Base-by-base conservation (phyloP, 2,113 vertebrate species). In the Parus major region DNA sequence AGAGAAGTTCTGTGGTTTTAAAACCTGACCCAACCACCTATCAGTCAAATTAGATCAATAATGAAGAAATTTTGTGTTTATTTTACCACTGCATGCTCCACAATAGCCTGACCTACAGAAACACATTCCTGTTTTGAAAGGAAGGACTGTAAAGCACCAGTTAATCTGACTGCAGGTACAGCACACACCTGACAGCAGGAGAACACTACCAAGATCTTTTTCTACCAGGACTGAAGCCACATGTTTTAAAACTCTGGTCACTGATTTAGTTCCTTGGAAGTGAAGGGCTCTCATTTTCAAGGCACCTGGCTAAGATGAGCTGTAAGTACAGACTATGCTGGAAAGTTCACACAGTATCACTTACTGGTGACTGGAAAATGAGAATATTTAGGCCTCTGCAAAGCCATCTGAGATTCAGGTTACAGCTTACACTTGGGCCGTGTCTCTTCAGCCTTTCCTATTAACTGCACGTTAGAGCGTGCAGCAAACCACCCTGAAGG, bases 281-380 rank as follows among this genome's bases (percentile, higher is more conserved):
- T 28, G 24, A 82, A 66, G 4, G 8, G 35, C 10, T 75, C 39
- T 73, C 23, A 19, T 42, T 90, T 64, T 57, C 55, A 92, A 90
- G 25, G 22, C 7, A 5, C 13, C n/a, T 56, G 19, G 14, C 25
- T 39, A 27, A 49, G 29, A 72, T 0, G 8, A 79, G 69, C 73
- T 75, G 0, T 22, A 72, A 83, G 49, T 9, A 44, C 2, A 92
- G 81, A 75, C 52, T 36, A 10, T 1, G 33, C 7, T 73, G 88
- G 80, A 82, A 96, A 61, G 75, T 61, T 93, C 76, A 71, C 59
- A 57, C 20, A 63, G 91, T 82, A 93, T 96, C 92, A 64, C 68
- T 94, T 95, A 90, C 68, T 68, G 82, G 49, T 25, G 52, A 21
- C 59, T 82, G 80, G 80, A 94, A 95, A 91, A 91, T 15, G 56